Evolutionary conservation across 2,113 vertebrate genomes (phyloP).

Genomic region (crab-eating macaque (Macaca fascicularis)): T2T-MFA8v1.1 NC_088389.1:66478001-66478500

Average conservation of each 20-base stretch:
- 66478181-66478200: neutral
- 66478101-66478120: neutral
- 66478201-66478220: conserved; percentile 42
- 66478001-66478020: neutral
- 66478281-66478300: conserved; percentile 53
- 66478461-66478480: neutral
- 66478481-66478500: neutral
- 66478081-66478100: neutral
- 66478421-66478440: conserved; percentile 41
- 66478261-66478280: conserved; percentile 79
- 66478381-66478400: conserved; percentile 71
- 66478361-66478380: conserved; percentile 66
- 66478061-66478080: neutral
- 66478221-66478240: conserved; percentile 66
- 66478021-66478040: neutral
- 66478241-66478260: conserved; percentile 61
- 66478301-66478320: conserved; percentile 68
- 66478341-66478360: conserved; percentile 30
- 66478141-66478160: neutral
- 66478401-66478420: conserved; percentile 55
- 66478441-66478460: neutral
- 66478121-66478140: neutral
- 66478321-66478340: conserved; percentile 63
- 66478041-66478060: conserved; percentile 1
- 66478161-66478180: neutral